Base-by-base conservation (phyloP, 2,797 vertebrate species). In the Poecilia picta region DNA sequence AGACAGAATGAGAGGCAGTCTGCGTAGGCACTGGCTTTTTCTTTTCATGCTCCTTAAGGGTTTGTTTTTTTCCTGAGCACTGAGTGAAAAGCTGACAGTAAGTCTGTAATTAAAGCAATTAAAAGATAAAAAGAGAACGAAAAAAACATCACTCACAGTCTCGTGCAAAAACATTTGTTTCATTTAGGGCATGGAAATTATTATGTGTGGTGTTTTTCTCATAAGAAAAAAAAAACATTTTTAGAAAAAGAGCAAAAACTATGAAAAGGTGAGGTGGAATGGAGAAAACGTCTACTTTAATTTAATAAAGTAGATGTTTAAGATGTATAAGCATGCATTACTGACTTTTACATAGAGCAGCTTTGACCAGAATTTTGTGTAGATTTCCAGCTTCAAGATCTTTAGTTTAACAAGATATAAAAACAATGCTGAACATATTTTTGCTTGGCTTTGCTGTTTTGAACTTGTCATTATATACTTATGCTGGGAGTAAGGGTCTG, bases 21-120 rank as follows among this genome's bases (percentile, higher is more conserved):
- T 83, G 75, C 73, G 75, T 74, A 83, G 73, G 77, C 20, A 79
- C 70, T 80, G 13, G 81, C 1, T 81, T 74, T 86, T 89, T 89
- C 91, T 93, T 95, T 95, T 95, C 90, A 93, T 94, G 87, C 93
- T 77, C 85, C 47, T 79, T 84, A 81, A 91, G 88, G 91, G 89
- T 93, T 95, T 93, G 92, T 94, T 95, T 95, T 95, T 95, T 94
- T 89, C 75, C 88, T 91, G 88, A 33, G 41, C 85, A 75, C 81
- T 57, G 84, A 94, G 92, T 93, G 90, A 91, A 92, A 93, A 93
- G 85, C 87, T 91, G 89, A 91, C 88, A 91, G 89, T 88, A 87
- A 94, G 91, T 90, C 94, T 95, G 92, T 95, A 96, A 96, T 96
- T 96, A 96, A 95, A 94, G 91, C 92, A 95, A 95, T 96, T 93